Evolutionary conservation across 2,888 invertebrate genomes (phyloP), one percentile per base, ranked within the genome.

Genomic region (Hypsopygia costalis): DNA sequence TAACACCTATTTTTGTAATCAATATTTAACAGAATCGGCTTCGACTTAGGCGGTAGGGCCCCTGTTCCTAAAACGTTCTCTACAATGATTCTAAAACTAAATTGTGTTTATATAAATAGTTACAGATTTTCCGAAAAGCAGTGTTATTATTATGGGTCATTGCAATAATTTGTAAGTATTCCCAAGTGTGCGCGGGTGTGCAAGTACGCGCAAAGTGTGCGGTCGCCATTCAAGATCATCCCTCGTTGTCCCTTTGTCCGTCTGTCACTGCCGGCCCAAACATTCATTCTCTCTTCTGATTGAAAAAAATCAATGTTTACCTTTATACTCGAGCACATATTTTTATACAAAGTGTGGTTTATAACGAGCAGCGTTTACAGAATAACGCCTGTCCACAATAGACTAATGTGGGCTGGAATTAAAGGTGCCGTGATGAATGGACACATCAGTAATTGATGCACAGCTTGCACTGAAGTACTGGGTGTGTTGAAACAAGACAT

Each of bases 351-450:
- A 85, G 83, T 82, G 73, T 73, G 70, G 69, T 71, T 76, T 67
- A 85, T 86, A 86, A 86, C 82, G 81, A 85, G 80, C 62, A 72
- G 58, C 77, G 70, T 81, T 87, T 87, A 86, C 87, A 86, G 86
- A 83, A 81, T 86, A 81, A 87, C 88, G 88, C 87, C 80, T 77
- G 79, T 68, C 58, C 64, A 88, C 81, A 88, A 87, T 77, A 55
- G 67, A 49, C 63, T 70, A 72, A 74, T 77, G 74, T 81, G 66
- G 68, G 69, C 69, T 68, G 66, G 78, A 79, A 81, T 86, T 78
- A 81, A 80, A 81, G 72, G 71, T 77, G 69, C 55, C 46, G 54
- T 77, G 76, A 78, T 77, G 68, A 85, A 86, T 82, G 79, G 77
- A 69, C 68, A 53, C 47, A 46, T 44, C 43, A 39, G 39, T 48